Percentiles rank a stretch among this genome's conserved stretches.
Conservation (phyloP, 2,797 vertebrate genomes). For the Argya squamiceps region DNA sequence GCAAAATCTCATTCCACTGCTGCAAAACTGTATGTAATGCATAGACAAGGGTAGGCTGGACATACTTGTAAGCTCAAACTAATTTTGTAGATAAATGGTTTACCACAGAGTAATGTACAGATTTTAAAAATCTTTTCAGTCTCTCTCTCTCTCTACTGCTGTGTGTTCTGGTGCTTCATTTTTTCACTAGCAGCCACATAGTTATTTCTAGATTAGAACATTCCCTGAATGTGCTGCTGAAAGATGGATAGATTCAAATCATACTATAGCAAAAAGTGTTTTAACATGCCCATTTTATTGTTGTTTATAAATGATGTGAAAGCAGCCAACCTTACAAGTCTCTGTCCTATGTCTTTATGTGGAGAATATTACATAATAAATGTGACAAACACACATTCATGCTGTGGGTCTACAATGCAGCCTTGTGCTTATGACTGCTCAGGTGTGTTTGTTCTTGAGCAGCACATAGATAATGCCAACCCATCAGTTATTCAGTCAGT, state of each 20-base stretch:
- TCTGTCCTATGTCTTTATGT: neutral
- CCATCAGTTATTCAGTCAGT: neutral
- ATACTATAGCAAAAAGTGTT: neutral
- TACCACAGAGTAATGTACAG: neutral
- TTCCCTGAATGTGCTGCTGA: neutral
- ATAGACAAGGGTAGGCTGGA: neutral
- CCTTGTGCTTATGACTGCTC: neutral
- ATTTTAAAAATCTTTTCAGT: neutral
- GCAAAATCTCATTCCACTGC: neutral
- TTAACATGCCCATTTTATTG: neutral
- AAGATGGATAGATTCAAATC: neutral
- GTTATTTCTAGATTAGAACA: slow-evolving; percentile 8
- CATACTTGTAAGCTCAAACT: neutral
- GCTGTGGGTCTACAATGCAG: neutral
- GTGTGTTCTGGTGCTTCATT: neutral
- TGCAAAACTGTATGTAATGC: neutral
- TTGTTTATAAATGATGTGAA: neutral
- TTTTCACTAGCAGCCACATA: neutral
- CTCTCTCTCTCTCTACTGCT: neutral
- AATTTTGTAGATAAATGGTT: neutral
- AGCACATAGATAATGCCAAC: neutral
- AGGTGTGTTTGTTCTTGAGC: neutral
- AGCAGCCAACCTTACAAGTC: neutral
- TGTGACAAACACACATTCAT: neutral
- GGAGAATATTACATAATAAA: neutral